Evolutionary conservation across 2,888 invertebrate genomes (phyloP), one percentile per base, ranked within the genome.

Genomic region (Spodoptera littoralis): DNA sequence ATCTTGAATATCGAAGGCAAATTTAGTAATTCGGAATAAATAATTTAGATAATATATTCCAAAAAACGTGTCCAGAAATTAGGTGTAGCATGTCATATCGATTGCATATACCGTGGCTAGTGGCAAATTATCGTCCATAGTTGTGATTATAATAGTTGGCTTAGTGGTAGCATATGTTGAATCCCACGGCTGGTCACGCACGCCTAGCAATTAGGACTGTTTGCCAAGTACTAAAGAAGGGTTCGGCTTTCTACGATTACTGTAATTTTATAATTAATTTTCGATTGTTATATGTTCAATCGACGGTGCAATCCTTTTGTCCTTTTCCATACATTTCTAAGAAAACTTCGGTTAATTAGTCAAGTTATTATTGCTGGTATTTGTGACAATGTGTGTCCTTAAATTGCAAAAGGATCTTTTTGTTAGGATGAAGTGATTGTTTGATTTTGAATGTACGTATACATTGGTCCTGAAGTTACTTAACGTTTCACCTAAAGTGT

Each of bases 181-280:
- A 59, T 88, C 89, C 73, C 88, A 87, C 82, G 81, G 63, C 43
- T 60, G 46, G 80, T 75, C 86, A 86, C 85, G 86, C 84, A 83
- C 72, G 54, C 54, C 11, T 53, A 55, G 41, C 68, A 64, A 63
- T 76, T 73, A 76, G 44, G 22, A 71, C 24, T 65, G 59, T 76
- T 76, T 60, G 59, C 57, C 43, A 72, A 76, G 48, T 43, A 27
- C 44, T 22, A 46, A 22, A 76, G 71, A 72, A 72, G 72, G 72
- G 72, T 70, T 70, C 65, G 18, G n/a, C 58, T 47, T 49, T 57
- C 1, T 36, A 48, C 61, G 55, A 60, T 46, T 46, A 60, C 54
- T 68, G 54, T 71, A 64, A 66, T 66, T 71, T 66, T 50, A 27
- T 43, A 46, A 63, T 66, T 66, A 50, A 53, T 66, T 64, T 50